Evolutionary conservation across 2,113 vertebrate species (phyloP), one percentile per base, ranked within the genome.

Genomic region (Thalassarche chlororhynchos): DNA sequence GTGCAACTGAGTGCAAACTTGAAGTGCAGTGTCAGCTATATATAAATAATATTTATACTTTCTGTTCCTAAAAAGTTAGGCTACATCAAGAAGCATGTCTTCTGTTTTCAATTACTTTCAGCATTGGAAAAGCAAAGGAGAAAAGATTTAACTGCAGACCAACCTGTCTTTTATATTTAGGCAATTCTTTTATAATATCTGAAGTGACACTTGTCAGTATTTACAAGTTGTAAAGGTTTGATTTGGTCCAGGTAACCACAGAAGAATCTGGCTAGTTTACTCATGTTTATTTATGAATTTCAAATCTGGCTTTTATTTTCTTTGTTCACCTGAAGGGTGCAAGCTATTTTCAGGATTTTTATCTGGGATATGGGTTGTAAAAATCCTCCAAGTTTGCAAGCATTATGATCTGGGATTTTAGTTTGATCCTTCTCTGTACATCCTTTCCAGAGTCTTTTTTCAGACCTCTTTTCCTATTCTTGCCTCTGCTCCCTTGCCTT

Each of bases 81-180:
- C 82, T 90, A 57, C 70, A 85, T 65, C 44, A 87, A 76, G 79
- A 94, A 91, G 15, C 25, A 12, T 2, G 6, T 85, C 64, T 95
- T 96, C 52, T 97, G 93, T 95, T 98, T 98, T 90, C 94, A 96
- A 93, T 98, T 97, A 96, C 71, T 44, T 75, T 36, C 61, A 90
- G 70, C 54, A 64, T 31, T 77, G 81, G 87, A 86, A 95, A 95
- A 97, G 40, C 20, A 83, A 93, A 81, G 24, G 34, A 79, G 32
- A 66, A 42, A 92, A 94, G 58, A n/a, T 69, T 84, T 85, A 89
- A 76, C 52, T 65, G 58, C 64, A 86, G 69, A 80, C 28, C 75
- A 92, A 74, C 42, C 52, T 93, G 58, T 93, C 85, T 93, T 76
- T 78, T 40, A 44, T 57, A 46, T 86, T 93, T 83, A 97, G 96